phyloP scores from a whole-genome alignment of 2,113 vertebrate genomes.

The Gymnobelideus leadbeateri region DNA sequence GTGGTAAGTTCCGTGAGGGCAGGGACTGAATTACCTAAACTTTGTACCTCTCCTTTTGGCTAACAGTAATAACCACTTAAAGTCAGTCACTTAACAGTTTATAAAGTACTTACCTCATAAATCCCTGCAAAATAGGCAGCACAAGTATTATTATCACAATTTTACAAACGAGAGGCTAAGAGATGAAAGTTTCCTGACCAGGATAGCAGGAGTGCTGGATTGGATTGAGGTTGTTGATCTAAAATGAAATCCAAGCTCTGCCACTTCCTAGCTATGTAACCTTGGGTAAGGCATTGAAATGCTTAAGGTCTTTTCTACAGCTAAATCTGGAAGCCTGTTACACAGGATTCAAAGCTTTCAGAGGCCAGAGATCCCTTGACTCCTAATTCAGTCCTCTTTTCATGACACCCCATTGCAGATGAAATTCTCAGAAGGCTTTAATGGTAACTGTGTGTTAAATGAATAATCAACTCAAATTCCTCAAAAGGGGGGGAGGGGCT shows the following conservation, averaged over 20 bases:
- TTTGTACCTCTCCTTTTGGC: neutral
- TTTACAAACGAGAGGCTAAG: neutral
- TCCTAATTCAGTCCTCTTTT: too few relatives aligned
- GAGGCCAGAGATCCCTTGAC: neutral
- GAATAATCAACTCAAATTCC: neutral
- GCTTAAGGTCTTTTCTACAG: neutral
- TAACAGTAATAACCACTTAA: neutral
- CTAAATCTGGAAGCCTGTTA: neutral
- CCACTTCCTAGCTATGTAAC: neutral
- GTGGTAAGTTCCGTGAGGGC: neutral
- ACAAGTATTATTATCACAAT: neutral
- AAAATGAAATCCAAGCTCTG: neutral
- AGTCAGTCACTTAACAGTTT: neutral
- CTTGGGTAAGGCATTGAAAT: neutral
- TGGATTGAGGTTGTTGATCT: neutral
- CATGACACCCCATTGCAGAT: neutral
- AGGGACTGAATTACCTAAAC: neutral
- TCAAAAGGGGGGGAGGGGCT: accelerated
- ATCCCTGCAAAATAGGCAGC: neutral
- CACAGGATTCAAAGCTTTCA: neutral
- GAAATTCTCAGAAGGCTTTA: neutral
- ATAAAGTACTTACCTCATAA: neutral
- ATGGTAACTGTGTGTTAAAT: neutral
- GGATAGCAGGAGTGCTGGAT: neutral
- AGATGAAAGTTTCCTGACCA: neutral